Conservation (phyloP, 2,888 invertebrate species). For the Disparrhopalites patrizii region DNA sequence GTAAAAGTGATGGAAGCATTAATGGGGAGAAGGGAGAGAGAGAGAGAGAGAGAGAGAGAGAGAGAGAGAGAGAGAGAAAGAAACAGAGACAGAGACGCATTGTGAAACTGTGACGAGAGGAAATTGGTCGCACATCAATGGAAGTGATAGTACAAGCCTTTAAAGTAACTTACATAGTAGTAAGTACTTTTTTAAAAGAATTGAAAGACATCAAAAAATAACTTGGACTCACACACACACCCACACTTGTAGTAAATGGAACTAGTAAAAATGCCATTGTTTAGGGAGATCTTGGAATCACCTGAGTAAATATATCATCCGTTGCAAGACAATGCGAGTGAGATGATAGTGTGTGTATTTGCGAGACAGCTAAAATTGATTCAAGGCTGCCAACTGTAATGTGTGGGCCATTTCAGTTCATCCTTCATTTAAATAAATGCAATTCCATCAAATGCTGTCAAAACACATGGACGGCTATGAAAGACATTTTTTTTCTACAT, state of each 20-base stretch:
- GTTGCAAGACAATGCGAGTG: conserved; percentile 4
- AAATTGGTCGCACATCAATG: too few relatives aligned
- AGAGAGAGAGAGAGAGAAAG: too few relatives aligned
- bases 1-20: too few relatives aligned
- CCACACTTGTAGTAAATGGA: conserved; percentile 17
- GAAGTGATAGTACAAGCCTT: background rate
- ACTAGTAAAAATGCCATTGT: conserved; percentile 17
- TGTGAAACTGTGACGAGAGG: conserved; percentile 2
- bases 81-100: background rate
- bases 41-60: too few relatives aligned
- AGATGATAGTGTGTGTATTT: background rate
- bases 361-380: conserved; percentile 21
- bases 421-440: conserved; percentile 26
- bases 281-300: background rate
- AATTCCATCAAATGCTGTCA: conserved; percentile 20
- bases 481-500: background rate
- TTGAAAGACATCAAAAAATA: conserved; percentile 9
- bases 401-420: conserved; percentile 14
- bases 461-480: background rate
- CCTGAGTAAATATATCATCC: conserved; percentile 1
- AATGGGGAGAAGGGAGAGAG: too few relatives aligned
- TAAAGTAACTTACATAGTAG: too few relatives aligned
- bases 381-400: conserved; percentile 10
- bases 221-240: conserved; percentile 16
- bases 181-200: too few relatives aligned